These are phyloP conservation scores for Agrochola lychnidis DNA, from an alignment of 2,888 invertebrate genomes.

Conservation along the genomic window DNA sequence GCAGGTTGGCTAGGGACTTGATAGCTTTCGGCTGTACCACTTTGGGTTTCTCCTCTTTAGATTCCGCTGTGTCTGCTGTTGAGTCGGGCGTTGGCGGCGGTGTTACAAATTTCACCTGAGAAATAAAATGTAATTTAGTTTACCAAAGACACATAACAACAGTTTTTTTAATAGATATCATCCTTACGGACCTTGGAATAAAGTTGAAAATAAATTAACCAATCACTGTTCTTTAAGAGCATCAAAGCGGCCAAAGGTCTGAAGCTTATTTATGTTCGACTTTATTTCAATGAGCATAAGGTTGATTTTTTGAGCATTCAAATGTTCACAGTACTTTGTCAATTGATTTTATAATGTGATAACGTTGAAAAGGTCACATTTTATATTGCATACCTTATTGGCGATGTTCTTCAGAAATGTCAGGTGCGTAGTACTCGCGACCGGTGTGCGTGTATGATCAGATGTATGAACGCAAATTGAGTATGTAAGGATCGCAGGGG, in stretches of 20 bases:
- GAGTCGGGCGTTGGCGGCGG: slow-evolving; percentile 87
- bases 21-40: slow-evolving; percentile 84
- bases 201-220: background rate
- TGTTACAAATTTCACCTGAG: slow-evolving; percentile 90
- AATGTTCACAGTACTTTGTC: background rate
- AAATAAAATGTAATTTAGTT: background rate
- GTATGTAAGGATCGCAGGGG: background rate
- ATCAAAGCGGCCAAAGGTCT: background rate
- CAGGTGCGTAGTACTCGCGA: background rate
- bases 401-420: background rate
- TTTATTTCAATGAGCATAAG: background rate
- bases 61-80: slow-evolving; percentile 72
- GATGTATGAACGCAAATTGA: background rate
- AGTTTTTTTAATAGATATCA: background rate
- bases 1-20: slow-evolving; percentile 85
- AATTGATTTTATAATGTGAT: background rate
- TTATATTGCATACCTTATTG: background rate
- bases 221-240: background rate
- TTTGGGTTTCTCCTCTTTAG: slow-evolving; percentile 83
- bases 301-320: background rate
- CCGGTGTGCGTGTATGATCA: background rate
- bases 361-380: background rate
- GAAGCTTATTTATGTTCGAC: background rate
- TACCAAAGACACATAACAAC: background rate
- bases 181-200: background rate